phyloP scores from a whole-genome alignment of 2,113 vertebrate genomes.

The Potamarius usumacintae region DNA sequence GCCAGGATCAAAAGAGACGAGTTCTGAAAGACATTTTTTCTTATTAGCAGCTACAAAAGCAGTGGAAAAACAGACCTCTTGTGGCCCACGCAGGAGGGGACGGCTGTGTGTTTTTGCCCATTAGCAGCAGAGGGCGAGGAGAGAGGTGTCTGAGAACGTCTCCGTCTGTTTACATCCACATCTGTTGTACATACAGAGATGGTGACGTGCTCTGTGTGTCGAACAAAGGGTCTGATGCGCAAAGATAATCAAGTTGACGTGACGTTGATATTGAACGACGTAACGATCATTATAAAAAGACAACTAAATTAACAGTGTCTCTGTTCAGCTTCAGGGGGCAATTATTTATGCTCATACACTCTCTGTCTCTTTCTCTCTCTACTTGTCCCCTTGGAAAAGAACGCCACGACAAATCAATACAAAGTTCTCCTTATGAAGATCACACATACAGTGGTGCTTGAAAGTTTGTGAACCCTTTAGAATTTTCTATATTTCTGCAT shows the following conservation, averaged over 20 bases:
- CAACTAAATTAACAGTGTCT: background rate
- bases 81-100: slow-evolving; percentile 55
- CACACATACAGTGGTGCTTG: no score
- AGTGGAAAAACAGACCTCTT: slow-evolving; percentile 49
- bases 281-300: background rate
- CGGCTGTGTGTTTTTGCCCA: slow-evolving; percentile 60
- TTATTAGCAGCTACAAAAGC: slow-evolving; percentile 70
- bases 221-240: background rate
- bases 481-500: no score
- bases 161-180: slow-evolving; percentile 44
- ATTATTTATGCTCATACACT: background rate
- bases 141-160: slow-evolving; percentile 18
- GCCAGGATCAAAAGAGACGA: slow-evolving; percentile 63
- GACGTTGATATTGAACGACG: background rate
- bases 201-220: background rate
- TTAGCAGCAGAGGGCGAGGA: slow-evolving; percentile 59
- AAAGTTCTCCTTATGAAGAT: background rate
- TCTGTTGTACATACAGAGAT: slow-evolving; percentile 10
- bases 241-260: background rate
- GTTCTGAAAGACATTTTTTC: slow-evolving; percentile 66
- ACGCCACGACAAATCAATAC: background rate
- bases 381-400: background rate
- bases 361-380: background rate
- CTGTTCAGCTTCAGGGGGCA: background rate
- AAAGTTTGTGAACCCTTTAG: no score